Conservation (phyloP, 2,888 invertebrate species). For the Mechanitis mazaeus region DNA sequence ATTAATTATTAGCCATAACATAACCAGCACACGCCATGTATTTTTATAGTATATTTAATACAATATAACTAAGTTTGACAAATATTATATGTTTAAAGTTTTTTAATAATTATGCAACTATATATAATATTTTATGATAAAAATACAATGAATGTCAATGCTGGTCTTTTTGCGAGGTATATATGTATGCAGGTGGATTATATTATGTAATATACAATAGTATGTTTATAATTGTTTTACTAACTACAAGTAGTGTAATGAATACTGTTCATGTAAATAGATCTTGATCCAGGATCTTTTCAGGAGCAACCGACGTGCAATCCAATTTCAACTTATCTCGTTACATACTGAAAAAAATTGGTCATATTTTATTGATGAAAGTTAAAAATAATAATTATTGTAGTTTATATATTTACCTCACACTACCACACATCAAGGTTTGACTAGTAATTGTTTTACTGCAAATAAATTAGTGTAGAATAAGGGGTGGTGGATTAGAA, state of each 20-base stretch:
- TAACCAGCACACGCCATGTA: conserved; percentile 7
- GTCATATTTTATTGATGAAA: background rate
- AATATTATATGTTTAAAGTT: background rate
- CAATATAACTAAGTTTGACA: background rate
- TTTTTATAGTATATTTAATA: background rate
- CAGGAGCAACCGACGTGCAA: conserved; percentile 48
- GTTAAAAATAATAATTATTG: background rate
- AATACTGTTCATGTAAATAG: conserved; percentile 74
- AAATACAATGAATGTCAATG: conserved; percentile 13
- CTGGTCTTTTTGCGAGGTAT: conserved; percentile 26
- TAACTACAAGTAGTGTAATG: conserved; percentile 60
- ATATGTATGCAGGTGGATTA: conserved; percentile 21
- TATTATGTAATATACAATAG: conserved; percentile 23
- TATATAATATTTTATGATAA: conserved; percentile 5
- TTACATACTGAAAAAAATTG: conserved; percentile 55
- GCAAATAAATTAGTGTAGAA: conserved; percentile 50
- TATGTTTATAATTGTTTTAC: conserved; percentile 15
- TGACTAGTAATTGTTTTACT: conserved; percentile 67
- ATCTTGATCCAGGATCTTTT: conserved; percentile 66
- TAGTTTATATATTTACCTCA: conserved; percentile 46
- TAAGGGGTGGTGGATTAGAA: conserved; percentile 66
- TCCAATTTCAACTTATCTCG: conserved; percentile 49
- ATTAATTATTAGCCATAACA: conserved; percentile 33
- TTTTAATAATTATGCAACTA: conserved; percentile 4
- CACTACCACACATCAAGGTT: conserved; percentile 61